These are phyloP conservation scores for Sminthurinus aureus DNA, from an alignment of 2,888 invertebrate species.

Conservation along the genomic window DNA sequence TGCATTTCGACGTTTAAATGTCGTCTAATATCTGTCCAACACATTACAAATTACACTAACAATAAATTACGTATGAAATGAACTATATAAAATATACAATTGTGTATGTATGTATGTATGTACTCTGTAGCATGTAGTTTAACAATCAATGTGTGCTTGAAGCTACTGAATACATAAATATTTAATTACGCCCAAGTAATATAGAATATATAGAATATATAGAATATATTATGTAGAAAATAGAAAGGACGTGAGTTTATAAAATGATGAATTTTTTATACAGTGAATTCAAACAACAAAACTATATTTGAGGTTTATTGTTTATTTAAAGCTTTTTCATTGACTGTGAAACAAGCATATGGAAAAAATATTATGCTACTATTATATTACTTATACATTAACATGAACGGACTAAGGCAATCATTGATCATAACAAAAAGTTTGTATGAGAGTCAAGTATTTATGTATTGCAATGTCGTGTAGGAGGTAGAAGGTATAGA, in stretches of 20 bases:
- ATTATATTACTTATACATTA: too few relatives aligned
- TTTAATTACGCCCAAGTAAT: neutral
- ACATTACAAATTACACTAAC: neutral
- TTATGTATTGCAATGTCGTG: too few relatives aligned
- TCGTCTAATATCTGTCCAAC: constrained; percentile 12
- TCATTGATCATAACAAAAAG: too few relatives aligned
- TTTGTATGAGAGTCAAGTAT: too few relatives aligned
- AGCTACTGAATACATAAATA: neutral
- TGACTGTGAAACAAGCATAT: too few relatives aligned
- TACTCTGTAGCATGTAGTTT: neutral
- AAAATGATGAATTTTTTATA: neutral
- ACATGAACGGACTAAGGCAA: too few relatives aligned
- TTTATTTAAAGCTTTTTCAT: too few relatives aligned
- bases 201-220: too few relatives aligned
- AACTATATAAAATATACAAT: too few relatives aligned
- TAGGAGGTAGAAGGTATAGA: too few relatives aligned
- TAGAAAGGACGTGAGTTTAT: neutral
- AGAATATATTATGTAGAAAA: neutral
- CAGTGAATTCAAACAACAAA: neutral
- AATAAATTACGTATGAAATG: neutral
- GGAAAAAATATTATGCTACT: too few relatives aligned
- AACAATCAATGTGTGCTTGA: neutral
- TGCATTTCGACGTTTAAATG: neutral
- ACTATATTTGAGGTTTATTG: neutral
- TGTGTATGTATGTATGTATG: neutral